A percentile compares a stretch with the other conserved stretches of the same genome.
Evolutionary conservation across 2,797 vertebrate genomes (phyloP).

Genomic region (Gouania willdenowi): DNA sequence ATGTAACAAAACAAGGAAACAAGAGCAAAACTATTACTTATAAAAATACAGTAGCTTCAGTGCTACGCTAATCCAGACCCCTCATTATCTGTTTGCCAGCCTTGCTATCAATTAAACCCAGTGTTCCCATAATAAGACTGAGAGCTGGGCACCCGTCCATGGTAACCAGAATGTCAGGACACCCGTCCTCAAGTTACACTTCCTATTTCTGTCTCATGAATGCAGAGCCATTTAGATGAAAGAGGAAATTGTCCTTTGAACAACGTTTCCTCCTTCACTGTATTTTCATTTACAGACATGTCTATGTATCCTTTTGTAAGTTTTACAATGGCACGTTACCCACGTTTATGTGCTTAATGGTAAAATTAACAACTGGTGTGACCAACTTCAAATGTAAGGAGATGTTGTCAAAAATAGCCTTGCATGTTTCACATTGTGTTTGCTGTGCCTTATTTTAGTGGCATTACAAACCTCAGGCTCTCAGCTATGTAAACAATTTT

Average conservation of each 20-base stretch:
- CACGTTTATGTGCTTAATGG: not conserved
- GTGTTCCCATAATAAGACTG: constrained; percentile 36
- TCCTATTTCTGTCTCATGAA: constrained; percentile 57
- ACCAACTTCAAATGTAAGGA: not conserved
- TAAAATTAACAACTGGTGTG: not conserved
- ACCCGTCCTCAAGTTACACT: constrained; percentile 48
- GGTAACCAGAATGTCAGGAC: constrained; percentile 48
- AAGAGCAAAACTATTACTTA: no score
- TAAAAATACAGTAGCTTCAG: no score
- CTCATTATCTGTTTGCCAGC: constrained; percentile 38
- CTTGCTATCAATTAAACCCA: constrained; percentile 30
- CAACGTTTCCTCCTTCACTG: not conserved
- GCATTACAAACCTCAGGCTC: constrained; percentile 9
- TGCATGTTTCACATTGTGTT: constrained; percentile 1
- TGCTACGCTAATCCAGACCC: no score
- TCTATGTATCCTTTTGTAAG: not conserved
- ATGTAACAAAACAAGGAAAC: no score
- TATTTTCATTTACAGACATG: not conserved
- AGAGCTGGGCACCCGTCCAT: constrained; percentile 42
- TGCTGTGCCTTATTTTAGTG: not conserved
- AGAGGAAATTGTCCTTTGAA: constrained; percentile 13
- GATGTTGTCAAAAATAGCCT: constrained; percentile 1
- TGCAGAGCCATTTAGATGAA: constrained; percentile 10
- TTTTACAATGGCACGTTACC: not conserved
- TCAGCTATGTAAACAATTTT: no score